These are phyloP conservation scores for Oxytorus armatus DNA, from an alignment of 2,888 invertebrate genomes.

Conservation along the genomic window DNA sequence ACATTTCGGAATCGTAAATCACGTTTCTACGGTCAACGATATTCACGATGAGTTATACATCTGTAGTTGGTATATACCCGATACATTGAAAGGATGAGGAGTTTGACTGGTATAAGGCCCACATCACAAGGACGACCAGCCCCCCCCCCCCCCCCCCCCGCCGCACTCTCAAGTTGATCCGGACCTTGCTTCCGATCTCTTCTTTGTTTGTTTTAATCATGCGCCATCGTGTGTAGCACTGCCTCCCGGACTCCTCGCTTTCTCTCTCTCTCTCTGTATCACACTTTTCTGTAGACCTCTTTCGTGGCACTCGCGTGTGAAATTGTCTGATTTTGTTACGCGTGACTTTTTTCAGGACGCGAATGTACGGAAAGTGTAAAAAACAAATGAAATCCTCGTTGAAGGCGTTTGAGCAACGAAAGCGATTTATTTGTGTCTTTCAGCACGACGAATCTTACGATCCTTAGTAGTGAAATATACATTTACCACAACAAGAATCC, in stretches of 20 bases:
- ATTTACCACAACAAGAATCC: no score
- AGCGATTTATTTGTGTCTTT: no score
- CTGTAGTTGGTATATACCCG: conserved; percentile 15
- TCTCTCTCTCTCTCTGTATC: background rate
- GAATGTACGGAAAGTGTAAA: no score
- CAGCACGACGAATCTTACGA: no score
- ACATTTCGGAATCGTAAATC: conserved; percentile 9
- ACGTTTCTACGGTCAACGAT: no score
- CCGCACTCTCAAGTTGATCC: no score
- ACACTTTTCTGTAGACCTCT: background rate
- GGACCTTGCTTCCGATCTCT: conserved; percentile 70
- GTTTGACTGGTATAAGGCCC: conserved; percentile 58
- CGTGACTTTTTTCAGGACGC: no score
- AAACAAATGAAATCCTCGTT: background rate
- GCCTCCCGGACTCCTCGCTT: background rate
- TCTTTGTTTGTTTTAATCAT: conserved; percentile 80
- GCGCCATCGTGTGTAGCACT: conserved; percentile 51
- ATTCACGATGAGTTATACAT: background rate
- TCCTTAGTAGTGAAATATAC: background rate
- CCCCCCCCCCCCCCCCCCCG: conserved; percentile 57
- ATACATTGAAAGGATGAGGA: conserved; percentile 33
- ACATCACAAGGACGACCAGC: conserved; percentile 73
- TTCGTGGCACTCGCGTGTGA: background rate
- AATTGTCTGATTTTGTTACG: no score
- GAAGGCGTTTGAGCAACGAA: conserved; percentile 15